Evolutionary conservation across 2,888 invertebrate species (phyloP), one percentile per base, ranked within the genome.

Genomic region (Tenthredo livida): DNA sequence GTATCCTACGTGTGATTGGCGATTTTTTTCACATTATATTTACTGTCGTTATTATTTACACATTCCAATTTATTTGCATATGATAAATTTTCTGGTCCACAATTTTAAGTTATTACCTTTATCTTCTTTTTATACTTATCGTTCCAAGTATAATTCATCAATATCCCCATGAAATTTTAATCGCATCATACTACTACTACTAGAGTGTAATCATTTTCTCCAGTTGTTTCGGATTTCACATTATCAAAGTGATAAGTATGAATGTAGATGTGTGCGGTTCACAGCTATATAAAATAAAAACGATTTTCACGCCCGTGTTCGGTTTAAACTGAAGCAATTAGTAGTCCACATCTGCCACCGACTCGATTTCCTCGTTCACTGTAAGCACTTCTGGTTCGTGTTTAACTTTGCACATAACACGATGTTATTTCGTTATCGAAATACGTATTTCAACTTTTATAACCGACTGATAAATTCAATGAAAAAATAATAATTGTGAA

Each of bases 311-410:
- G 7, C 5, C 4, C 65, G 33, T 67, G 29, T 33, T 67, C 33
- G 67, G 29, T 33, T 33, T 67, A 33, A 67, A 67, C 29, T 67
- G 33, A 67, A 67, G 67, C 67, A 67, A 67, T 67, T 67, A 67
- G 67, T 17, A 67, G 25, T 15, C 67, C 33, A 17, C 67, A 67
- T 67, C 67, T 33, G 67, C 12, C 67, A 33, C 67, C 29, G 15
- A 10, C 7, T 67, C 67, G 33, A 67, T 67, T 25, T 15, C 33
- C 15, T 33, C 67, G 15, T 67, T 67, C 67, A 15, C 33, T 4
- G 15, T 12, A n/a, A 54, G 17, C 67, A 17, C 15, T 33, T 29
- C 17, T 7, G 7, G 33, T 33, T 67, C 17, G 7, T 33, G 67
- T 67, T 67, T 67, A 67, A 67, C 67, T 33, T 33, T 25, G 10